phyloP scores from a whole-genome alignment of 2,888 invertebrate genomes.

The Caprella mutica region DNA sequence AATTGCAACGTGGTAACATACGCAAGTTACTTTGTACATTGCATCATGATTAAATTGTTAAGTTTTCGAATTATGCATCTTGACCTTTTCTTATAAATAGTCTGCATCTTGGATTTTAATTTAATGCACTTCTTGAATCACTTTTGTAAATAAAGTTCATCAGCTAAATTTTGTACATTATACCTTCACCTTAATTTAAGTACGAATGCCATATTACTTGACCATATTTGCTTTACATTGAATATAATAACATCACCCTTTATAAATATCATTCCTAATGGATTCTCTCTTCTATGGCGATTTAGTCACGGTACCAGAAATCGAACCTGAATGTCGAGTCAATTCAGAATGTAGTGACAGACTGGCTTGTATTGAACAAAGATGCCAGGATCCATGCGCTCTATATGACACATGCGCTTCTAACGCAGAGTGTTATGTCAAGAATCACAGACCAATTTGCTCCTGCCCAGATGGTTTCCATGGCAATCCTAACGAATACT shows the following conservation, averaged over 20 bases:
- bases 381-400: conserved; percentile 72
- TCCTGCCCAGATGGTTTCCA: conserved; percentile 66
- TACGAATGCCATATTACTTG: no score
- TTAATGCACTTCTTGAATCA: no score
- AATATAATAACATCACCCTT: no score
- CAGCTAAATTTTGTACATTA: no score
- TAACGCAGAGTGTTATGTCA: conserved; percentile 61
- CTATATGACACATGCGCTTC: conserved; percentile 43
- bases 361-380: conserved; percentile 62
- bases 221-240: no score
- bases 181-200: no score
- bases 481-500: conserved; percentile 72
- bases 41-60: conserved; percentile 3
- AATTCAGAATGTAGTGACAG: conserved; percentile 48
- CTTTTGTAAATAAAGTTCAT: no score
- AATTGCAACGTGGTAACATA: conserved; percentile 9
- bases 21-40: background rate
- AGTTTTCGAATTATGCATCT: conserved; percentile 6
- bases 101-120: no score
- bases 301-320: conserved; percentile 54
- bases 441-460: conserved; percentile 66
- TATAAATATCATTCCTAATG: no score
- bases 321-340: conserved; percentile 38
- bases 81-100: background rate
- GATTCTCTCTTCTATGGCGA: no score